Evolutionary conservation across 2,113 vertebrate genomes (phyloP).

Genomic region (Mustela lutreola): DNA sequence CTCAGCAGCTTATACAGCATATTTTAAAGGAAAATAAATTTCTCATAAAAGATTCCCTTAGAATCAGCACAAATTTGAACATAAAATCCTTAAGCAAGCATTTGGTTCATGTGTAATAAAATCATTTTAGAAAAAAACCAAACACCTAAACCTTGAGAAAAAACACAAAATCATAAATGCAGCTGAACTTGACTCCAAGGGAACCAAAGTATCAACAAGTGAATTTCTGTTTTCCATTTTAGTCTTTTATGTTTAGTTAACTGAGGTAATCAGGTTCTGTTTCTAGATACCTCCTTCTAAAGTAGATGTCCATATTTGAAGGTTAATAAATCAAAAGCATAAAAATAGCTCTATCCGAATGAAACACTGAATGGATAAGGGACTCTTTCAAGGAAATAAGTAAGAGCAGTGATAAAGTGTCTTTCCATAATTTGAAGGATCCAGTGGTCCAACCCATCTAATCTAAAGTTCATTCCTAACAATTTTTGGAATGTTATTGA

Average conservation of each 20-base stretch:
- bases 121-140: not conserved
- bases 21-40: conserved; percentile 21
- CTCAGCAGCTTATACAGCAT: conserved; percentile 3
- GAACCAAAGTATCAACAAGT: conserved; percentile 1
- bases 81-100: conserved; percentile 49
- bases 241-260: not conserved
- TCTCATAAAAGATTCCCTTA: conserved; percentile 52
- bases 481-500: not conserved
- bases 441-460: not conserved
- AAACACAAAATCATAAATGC: not conserved
- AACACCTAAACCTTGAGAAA: not conserved
- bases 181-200: not conserved
- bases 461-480: not conserved
- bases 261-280: not conserved
- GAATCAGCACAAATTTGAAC: conserved; percentile 51
- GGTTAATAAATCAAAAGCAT: not conserved
- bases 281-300: not conserved
- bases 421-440: not conserved
- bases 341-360: not conserved
- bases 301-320: not conserved
- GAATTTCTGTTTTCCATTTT: conserved; percentile 57
- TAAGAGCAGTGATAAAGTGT: not conserved
- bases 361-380: not conserved
- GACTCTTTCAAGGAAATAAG: not conserved
- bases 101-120: conserved; percentile 59